phyloP scores from a whole-genome alignment of 2,888 invertebrate genomes.

The Coenonympha arcania region DNA sequence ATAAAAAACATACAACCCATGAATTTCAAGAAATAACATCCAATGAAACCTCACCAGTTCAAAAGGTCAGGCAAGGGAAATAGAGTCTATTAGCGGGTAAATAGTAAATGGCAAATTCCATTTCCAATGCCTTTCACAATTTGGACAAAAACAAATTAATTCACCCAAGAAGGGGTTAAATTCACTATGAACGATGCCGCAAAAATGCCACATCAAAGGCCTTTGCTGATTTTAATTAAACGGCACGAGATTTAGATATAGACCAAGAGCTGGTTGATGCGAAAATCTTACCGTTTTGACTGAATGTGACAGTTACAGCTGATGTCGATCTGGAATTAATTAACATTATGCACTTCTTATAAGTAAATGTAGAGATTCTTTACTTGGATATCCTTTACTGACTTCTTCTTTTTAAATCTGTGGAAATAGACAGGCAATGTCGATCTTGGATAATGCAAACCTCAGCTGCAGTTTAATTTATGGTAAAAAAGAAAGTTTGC shows the following conservation, averaged over 20 bases:
- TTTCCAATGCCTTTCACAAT: constrained; percentile 13
- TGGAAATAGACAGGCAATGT: too few relatives aligned
- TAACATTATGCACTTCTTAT: too few relatives aligned
- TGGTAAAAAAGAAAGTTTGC: too few relatives aligned
- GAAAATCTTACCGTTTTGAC: too few relatives aligned
- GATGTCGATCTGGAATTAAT: too few relatives aligned
- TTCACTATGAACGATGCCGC: constrained; percentile 40
- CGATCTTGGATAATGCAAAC: too few relatives aligned
- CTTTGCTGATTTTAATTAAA: constrained; percentile 39
- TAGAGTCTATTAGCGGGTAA: background rate
- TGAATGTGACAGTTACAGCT: too few relatives aligned
- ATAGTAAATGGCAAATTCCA: constrained; percentile 5
- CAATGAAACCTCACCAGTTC: background rate
- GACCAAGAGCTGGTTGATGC: background rate
- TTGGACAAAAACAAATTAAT: constrained; percentile 50
- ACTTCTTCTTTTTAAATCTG: too few relatives aligned
- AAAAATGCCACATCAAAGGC: constrained; percentile 41
- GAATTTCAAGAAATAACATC: background rate
- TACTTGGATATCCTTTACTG: too few relatives aligned
- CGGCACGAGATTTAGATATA: background rate
- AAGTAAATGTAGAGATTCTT: too few relatives aligned
- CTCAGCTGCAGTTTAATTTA: too few relatives aligned
- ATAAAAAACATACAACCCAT: too few relatives aligned
- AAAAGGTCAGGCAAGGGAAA: background rate
- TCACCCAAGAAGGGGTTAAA: constrained; percentile 42